phyloP scores from a whole-genome alignment of 2,797 vertebrate species.

The Scyliorhinus canicula region DNA sequence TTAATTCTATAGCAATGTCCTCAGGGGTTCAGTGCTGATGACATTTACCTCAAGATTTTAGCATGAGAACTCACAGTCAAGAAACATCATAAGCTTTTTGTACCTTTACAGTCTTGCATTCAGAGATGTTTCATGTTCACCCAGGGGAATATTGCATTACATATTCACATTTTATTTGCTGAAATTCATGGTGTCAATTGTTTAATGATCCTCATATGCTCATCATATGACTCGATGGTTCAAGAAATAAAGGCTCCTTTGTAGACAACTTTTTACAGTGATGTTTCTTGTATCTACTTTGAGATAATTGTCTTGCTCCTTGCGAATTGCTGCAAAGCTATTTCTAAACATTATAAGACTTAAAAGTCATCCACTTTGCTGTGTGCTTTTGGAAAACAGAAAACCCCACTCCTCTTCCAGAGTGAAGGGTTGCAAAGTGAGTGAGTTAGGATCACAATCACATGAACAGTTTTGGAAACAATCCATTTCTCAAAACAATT shows the following conservation, averaged over 20 bases:
- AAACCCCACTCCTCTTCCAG: not conserved
- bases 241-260: constrained; percentile 17
- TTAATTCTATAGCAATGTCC: not conserved
- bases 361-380: too few relatives aligned
- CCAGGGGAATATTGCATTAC: not conserved
- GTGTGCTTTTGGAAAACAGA: not conserved
- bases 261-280: not conserved
- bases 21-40: not conserved
- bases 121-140: not conserved
- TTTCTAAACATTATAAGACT: not conserved
- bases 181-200: constrained; percentile 34
- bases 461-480: not conserved
- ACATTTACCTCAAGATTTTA: not conserved
- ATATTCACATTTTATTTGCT: constrained; percentile 29
- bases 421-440: not conserved
- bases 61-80: not conserved
- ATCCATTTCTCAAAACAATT: not conserved
- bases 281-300: not conserved
- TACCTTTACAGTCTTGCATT: not conserved
- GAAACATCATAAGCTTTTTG: not conserved
- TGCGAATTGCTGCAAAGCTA: not conserved
- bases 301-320: not conserved
- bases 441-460: not conserved
- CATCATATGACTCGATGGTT: constrained; percentile 13
- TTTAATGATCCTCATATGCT: constrained; percentile 40